These are phyloP conservation scores for Takifugu flavidus DNA, from an alignment of 2,113 vertebrate genomes.

Conservation along the genomic window DNA sequence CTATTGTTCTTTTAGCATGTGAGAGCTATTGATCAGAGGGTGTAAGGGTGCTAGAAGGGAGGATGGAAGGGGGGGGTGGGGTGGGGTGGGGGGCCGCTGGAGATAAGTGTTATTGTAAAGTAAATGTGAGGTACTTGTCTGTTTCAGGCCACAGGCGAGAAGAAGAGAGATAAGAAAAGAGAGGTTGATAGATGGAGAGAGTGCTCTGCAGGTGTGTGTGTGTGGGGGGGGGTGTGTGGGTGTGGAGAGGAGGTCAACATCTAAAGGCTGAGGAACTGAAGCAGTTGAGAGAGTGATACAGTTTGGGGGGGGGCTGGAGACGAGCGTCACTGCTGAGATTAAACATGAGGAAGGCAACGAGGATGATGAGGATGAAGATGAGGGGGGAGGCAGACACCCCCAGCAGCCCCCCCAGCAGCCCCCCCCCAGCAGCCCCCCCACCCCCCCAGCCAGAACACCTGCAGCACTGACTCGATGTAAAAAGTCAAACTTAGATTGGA, in stretches of 20 bases:
- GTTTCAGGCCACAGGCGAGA: neutral
- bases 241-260: conserved; percentile 11
- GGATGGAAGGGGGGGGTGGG: too few species aligned
- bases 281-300: conserved; percentile 42
- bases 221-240: conserved; percentile 1
- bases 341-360: conserved; percentile 27
- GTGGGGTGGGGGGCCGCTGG: neutral
- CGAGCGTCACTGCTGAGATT: conserved; percentile 33
- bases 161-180: conserved; percentile 8
- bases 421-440: neutral
- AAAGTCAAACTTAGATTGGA: too few species aligned
- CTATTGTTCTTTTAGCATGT: conserved; percentile 47
- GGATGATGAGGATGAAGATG: conserved; percentile 25
- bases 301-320: conserved; percentile 3
- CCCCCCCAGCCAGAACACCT: neutral
- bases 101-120: conserved; percentile 43
- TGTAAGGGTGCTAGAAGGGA: conserved; percentile 2
- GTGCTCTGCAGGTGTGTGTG: conserved; percentile 15
- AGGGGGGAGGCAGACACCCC: conserved; percentile 13
- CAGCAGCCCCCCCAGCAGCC: neutral
- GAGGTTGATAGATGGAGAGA: conserved; percentile 2
- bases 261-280: conserved; percentile 11
- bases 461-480: too few species aligned
- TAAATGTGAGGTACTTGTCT: conserved; percentile 36
- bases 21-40: conserved; percentile 54